Evolutionary conservation across 2,113 vertebrate genomes (phyloP), one percentile per base, ranked within the genome.

Genomic region (Paracanthobrama guichenoti): DNA sequence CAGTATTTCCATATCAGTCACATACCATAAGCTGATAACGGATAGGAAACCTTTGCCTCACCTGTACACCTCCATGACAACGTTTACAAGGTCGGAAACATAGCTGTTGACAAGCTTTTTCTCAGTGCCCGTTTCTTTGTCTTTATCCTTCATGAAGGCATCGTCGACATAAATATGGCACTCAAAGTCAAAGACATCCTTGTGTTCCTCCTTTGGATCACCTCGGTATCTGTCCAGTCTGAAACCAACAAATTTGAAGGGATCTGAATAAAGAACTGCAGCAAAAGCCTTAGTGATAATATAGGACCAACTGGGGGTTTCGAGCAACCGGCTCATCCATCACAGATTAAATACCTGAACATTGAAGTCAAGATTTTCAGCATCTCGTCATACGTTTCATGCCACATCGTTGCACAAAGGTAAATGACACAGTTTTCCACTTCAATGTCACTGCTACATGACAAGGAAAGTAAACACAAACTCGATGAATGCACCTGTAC

Each of bases 341-440:
- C 2, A 46, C 4, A 57, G n/a, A 28, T 14, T 22, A 62, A 9
- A 62, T 89, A 95, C 95, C 95, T 94, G 90, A 95, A 95, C 93
- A 94, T 94, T 39, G 95, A 95, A 2, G 94, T 95, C 53, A 95
- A 89, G 80, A 95, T 95, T 90, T 95, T 95, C 22, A 95, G 90
- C 95, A 95, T 95, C 89, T 95, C 95, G 11, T 95, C 94, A 22
- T 94, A 94, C 42, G 93, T 95, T 87, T 95, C 95, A 67, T 95
- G 95, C 95, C 95, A 95, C 95, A 95, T 95, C 79, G 95, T 95
- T 62, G 95, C 95, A 87, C 95, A 95, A 6, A 95, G 91, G 84
- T 95, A 95, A 85, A 95, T 93, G 35, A 94, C 90, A 79, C 92
- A 92, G 59, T 64, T 92, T 80, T 95, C 92, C 4, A 92, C 80